phyloP scores from a whole-genome alignment of 1,140 invertebrate genomes.

The Procambarus virginalis region DNA sequence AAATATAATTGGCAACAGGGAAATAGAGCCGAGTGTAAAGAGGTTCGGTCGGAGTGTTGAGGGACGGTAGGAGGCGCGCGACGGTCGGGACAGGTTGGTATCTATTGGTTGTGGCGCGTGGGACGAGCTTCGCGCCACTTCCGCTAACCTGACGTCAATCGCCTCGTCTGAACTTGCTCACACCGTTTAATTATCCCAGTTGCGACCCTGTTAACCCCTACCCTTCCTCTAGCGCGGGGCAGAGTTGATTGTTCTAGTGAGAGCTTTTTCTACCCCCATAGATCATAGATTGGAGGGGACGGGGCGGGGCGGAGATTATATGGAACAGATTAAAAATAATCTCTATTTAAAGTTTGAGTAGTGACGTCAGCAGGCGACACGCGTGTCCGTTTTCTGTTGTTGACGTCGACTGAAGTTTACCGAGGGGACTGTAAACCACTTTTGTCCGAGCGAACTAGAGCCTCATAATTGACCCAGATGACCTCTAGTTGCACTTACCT shows the following conservation, averaged over 20 bases:
- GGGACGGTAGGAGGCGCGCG: not conserved
- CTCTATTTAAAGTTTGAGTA: not conserved
- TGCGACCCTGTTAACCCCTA: not conserved
- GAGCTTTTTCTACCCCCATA: too few relatives aligned
- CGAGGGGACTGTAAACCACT: not conserved
- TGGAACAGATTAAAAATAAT: not conserved
- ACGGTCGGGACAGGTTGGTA: conserved; percentile 13
- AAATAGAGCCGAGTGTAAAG: not conserved
- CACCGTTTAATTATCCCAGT: conserved; percentile 26
- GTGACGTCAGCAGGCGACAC: conserved; percentile 19
- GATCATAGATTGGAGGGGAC: too few relatives aligned
- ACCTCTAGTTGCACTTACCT: not conserved
- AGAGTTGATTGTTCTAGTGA: too few relatives aligned
- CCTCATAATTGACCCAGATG: not conserved
- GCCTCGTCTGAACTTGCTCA: conserved; percentile 45
- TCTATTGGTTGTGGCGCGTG: conserved; percentile 41
- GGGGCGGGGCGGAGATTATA: not conserved
- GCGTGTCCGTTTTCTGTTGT: conserved; percentile 22
- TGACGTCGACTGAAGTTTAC: conserved; percentile 16
- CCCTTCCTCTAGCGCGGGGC: not conserved
- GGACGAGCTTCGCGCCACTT: conserved; percentile 43
- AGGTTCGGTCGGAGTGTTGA: not conserved
- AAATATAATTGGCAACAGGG: too few relatives aligned
- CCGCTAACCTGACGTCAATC: conserved; percentile 45
- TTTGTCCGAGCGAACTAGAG: not conserved